A percentile compares a stretch with the other conserved stretches of the same genome.
Conservation (phyloP, 2,797 vertebrate genomes). For the Pipistrellus kuhlii region DNA sequence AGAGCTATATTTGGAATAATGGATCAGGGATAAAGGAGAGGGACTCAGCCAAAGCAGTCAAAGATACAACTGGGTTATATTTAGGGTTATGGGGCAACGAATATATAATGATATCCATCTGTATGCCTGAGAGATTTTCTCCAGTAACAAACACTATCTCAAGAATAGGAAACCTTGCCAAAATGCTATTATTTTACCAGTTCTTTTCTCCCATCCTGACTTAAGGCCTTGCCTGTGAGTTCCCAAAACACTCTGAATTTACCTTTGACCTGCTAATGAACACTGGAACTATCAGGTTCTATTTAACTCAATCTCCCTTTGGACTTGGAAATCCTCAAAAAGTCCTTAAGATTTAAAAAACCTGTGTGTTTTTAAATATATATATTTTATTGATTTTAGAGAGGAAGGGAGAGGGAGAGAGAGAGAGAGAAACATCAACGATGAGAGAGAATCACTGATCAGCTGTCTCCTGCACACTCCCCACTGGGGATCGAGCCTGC, state of each 20-base stretch:
- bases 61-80: slow-evolving; percentile 1
- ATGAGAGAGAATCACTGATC: too few species aligned
- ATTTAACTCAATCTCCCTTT: slow-evolving; percentile 24
- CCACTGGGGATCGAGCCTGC: too few species aligned
- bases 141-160: neutral
- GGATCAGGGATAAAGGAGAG: slow-evolving; percentile 41
- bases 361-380: neutral
- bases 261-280: slow-evolving; percentile 11
- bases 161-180: neutral
- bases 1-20: slow-evolving; percentile 20
- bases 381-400: too few species aligned
- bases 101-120: neutral
- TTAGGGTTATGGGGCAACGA: neutral
- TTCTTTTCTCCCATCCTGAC: neutral
- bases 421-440: too few species aligned
- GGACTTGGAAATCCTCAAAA: slow-evolving; percentile 51
- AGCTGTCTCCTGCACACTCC: too few species aligned
- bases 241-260: slow-evolving; percentile 14
- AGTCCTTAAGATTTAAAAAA: slow-evolving; percentile 17
- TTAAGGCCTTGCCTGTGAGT: slow-evolving; percentile 42
- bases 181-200: neutral
- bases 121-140: neutral
- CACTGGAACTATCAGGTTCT: neutral
- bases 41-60: neutral
- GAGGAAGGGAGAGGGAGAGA: too few species aligned